Conservation (phyloP, 2,888 invertebrate genomes). For the Romanomermis culicivorax region DNA sequence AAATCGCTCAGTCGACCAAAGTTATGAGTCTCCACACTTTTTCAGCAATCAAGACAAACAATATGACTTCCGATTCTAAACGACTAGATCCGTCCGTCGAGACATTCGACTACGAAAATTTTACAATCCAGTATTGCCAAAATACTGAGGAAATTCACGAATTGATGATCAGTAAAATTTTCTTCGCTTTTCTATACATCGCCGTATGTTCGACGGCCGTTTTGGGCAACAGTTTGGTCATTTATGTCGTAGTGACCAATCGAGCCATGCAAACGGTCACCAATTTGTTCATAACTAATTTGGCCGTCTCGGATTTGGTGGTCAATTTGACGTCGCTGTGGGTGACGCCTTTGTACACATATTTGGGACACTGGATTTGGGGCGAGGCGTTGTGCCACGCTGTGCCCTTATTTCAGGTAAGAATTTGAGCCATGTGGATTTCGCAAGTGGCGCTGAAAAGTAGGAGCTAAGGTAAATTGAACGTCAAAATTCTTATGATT, state of each 20-base stretch:
- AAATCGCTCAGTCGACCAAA: no score
- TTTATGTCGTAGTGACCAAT: constrained; percentile 75
- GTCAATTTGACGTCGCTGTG: constrained; percentile 81
- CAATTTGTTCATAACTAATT: constrained; percentile 83
- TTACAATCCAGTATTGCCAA: no score
- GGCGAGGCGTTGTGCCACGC: constrained; percentile 71
- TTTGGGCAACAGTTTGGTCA: constrained; percentile 69
- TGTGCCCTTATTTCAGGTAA: constrained; percentile 59
- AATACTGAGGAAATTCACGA: neutral
- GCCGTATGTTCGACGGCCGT: constrained; percentile 67
- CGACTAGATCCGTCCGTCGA: no score
- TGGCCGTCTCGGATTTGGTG: constrained; percentile 80
- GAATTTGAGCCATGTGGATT: neutral
- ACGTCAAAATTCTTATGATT: constrained; percentile 17
- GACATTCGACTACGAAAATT: no score
- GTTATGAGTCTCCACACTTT: no score
- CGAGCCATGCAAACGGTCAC: constrained; percentile 93
- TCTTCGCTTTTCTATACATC: constrained; percentile 41
- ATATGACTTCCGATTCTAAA: no score
- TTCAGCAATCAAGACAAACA: no score
- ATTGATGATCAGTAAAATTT: neutral
- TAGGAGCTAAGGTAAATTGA: no score
- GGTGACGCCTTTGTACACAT: constrained; percentile 82
- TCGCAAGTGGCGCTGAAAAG: neutral
- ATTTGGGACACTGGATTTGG: constrained; percentile 73